Evolutionary conservation across 2,797 vertebrate genomes (phyloP), one percentile per base, ranked within the genome.

Genomic region (Diplodus puntazzo): DNA sequence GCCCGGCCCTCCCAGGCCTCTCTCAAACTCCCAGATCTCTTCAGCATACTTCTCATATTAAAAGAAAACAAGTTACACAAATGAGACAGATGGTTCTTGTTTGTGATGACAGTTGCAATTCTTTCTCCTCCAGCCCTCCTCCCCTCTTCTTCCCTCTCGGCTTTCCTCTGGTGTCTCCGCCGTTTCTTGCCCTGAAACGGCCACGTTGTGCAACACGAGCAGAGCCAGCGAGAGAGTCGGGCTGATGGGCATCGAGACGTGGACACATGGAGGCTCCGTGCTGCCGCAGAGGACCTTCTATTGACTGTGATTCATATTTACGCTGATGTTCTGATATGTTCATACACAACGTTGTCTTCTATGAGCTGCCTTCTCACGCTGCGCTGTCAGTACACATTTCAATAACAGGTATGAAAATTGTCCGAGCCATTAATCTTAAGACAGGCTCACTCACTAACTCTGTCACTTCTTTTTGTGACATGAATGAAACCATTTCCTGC

Each of bases 1-100:
- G 84, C 85, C 89, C 75, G 50, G 84, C 91, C 86, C 92, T 94
- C 90, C 88, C 86, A 94, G 93, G 92, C 92, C 91, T 89, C 89
- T 88, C 88, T 86, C 93, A 92, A 95, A 95, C 93, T 94, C 92
- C 88, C 87, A 94, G 94, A 96, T 95, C 93, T 94, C 92, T 85
- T 87, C 93, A 92, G 93, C 94, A 96, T 96, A 95, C 93, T 96
- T 96, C 92, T 95, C 94, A 95, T 96, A 96, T 96, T 96, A 96
- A 96, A 96, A 96, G 95, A 96, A 96, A 96, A 96, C 95, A 96
- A 95, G 95, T 96, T 94, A 95, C 94, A 94, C 94, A 95, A 96
- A 96, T 95, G 92, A 95, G 95, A 95, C 95, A 96, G 93, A 95
- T 96, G 95, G 95, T 96, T 96, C 95, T 95, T 96, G 95, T 96